Percentiles rank a stretch among this genome's conserved stretches.
These are phyloP conservation scores for Eurytemora carolleeae DNA, from an alignment of 1,140 invertebrate species.

Conservation along the genomic window DNA sequence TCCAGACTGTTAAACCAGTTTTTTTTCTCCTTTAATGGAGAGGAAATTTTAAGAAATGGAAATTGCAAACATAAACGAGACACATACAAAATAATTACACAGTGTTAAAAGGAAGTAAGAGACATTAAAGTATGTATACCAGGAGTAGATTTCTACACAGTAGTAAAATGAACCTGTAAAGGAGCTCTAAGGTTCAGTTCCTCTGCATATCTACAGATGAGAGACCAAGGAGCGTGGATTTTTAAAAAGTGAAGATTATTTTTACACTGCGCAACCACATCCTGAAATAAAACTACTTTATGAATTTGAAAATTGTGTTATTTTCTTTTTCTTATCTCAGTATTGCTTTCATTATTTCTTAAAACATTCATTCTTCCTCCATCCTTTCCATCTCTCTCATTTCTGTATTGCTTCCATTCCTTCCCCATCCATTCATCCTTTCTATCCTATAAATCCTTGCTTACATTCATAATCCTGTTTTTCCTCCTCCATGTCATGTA, in stretches of 20 bases:
- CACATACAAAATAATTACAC: constrained; percentile 2
- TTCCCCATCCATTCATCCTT: no score
- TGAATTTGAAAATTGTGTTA: no score
- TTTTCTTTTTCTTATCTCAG: no score
- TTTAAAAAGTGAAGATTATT: constrained; percentile 34
- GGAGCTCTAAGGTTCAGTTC: constrained; percentile 36
- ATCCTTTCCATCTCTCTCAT: no score
- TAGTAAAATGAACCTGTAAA: constrained; percentile 14
- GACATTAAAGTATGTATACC: not conserved
- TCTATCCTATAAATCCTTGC: no score
- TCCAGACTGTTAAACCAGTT: not conserved
- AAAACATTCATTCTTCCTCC: no score
- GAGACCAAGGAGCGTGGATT: constrained; percentile 35
- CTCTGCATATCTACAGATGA: constrained; percentile 36
- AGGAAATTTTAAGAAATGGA: constrained; percentile 7
- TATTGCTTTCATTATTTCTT: no score
- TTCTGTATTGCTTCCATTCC: no score
- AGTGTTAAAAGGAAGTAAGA: not conserved
- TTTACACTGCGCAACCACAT: constrained; percentile 12
- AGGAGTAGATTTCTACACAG: no score
- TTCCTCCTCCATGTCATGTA: no score
- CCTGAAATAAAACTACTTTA: constrained; percentile 15
- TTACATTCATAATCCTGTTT: no score
- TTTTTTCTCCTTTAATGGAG: constrained; percentile 3
- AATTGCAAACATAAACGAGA: not conserved